Conservation (phyloP, 1,140 invertebrate species). For the Ips nitidus region DNA sequence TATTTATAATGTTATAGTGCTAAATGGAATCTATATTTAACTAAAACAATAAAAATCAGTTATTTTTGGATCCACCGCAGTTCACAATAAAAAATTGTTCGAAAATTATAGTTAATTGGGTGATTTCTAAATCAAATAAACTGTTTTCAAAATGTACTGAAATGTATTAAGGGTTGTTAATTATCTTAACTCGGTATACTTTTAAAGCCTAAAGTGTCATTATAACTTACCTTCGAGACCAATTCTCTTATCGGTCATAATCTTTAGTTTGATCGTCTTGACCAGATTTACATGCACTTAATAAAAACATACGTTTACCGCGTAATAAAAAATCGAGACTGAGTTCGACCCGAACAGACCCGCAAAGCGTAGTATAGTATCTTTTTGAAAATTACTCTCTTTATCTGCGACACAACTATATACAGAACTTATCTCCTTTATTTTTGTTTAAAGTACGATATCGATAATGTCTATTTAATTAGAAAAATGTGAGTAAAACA, state of each 20-base stretch:
- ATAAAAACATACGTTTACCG: constrained; percentile 8
- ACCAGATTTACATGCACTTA: constrained; percentile 7
- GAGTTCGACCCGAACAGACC: neutral
- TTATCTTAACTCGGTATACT: too few relatives aligned
- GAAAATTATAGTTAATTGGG: too few relatives aligned
- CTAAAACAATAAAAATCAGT: too few relatives aligned
- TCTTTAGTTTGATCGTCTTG: neutral
- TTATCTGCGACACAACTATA: constrained; percentile 7
- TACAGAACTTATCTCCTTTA: constrained; percentile 14
- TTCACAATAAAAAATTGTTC: too few relatives aligned
- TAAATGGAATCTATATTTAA: too few relatives aligned
- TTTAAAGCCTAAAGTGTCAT: too few relatives aligned
- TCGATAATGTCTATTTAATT: constrained; percentile 17
- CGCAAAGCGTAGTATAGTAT: neutral
- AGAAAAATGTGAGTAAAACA: neutral
- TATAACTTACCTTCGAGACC: constrained; percentile 8
- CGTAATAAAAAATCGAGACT: neutral
- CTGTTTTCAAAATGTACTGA: too few relatives aligned
- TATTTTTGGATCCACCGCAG: too few relatives aligned
- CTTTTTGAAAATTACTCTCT: constrained; percentile 8
- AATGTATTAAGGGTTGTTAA: too few relatives aligned
- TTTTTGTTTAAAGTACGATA: constrained; percentile 12
- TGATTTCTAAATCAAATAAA: too few relatives aligned
- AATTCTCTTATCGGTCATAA: constrained; percentile 13
- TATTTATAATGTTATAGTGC: too few relatives aligned